Evolutionary conservation across 2,113 vertebrate species (phyloP).

Genomic region (Calidris pugnax): DNA sequence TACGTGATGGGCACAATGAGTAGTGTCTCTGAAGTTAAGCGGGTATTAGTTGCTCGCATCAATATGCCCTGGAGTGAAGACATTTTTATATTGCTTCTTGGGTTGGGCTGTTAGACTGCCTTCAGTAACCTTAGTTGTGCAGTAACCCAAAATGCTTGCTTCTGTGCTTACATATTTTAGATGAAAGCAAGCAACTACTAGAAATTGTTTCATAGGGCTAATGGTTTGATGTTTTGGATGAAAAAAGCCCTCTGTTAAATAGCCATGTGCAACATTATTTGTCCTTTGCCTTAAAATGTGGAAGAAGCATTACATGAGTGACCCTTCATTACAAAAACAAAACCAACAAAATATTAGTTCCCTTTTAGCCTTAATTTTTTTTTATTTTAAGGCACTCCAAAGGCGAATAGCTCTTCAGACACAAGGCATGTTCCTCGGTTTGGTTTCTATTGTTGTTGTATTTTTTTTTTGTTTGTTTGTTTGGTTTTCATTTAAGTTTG

Average conservation of each 20-base stretch:
- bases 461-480: not conserved
- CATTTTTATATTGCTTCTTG: not conserved
- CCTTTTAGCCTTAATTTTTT: not conserved
- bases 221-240: not conserved
- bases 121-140: not conserved
- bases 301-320: not conserved
- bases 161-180: not conserved
- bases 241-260: not conserved
- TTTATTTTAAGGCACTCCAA: not conserved
- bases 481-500: slow-evolving; percentile 54
- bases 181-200: not conserved
- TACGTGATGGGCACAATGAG: not conserved
- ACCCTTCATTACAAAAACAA: not conserved
- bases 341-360: not conserved
- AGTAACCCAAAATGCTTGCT: not conserved
- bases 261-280: not conserved
- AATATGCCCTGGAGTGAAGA: not conserved
- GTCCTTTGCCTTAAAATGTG: not conserved
- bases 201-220: not conserved
- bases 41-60: not conserved
- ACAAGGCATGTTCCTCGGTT: slow-evolving; percentile 78
- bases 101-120: not conserved
- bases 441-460: not conserved
- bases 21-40: not conserved
- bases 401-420: slow-evolving; percentile 68